Evolutionary conservation across 1,140 invertebrate species (phyloP).

Genomic region (Pemphigus obesinymphae): DNA sequence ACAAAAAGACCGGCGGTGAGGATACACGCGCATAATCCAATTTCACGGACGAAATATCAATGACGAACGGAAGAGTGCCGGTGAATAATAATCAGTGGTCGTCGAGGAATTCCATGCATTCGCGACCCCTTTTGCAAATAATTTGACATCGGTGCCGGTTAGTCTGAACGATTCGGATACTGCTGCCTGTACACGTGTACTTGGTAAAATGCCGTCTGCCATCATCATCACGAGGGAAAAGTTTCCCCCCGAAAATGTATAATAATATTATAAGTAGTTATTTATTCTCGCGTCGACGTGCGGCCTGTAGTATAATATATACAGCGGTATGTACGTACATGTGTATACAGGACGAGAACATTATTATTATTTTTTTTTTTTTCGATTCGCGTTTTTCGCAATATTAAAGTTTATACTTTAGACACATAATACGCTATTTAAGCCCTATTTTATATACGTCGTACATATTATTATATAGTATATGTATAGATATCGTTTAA

Average conservation of each 20-base stretch:
- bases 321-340: no score
- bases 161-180: neutral
- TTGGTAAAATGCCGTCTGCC: no score
- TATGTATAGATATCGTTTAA: neutral
- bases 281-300: neutral
- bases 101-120: slow-evolving; percentile 6
- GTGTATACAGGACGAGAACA: neutral
- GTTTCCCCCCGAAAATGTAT: neutral
- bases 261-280: neutral
- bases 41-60: slow-evolving; percentile 41
- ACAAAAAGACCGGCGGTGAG: neutral
- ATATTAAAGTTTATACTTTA: no score
- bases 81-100: slow-evolving; percentile 34
- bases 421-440: no score
- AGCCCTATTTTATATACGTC: neutral
- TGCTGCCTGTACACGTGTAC: neutral
- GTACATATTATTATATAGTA: neutral
- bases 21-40: slow-evolving; percentile 33
- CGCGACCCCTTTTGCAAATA: neutral
- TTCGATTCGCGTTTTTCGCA: neutral
- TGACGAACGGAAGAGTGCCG: neutral
- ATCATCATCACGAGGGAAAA: no score
- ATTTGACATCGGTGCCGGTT: neutral
- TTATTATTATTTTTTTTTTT: neutral
- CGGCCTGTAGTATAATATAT: neutral